These are phyloP conservation scores for Phataginus tetradactyla DNA, from an alignment of 2,797 vertebrate species.

Conservation along the genomic window DNA sequence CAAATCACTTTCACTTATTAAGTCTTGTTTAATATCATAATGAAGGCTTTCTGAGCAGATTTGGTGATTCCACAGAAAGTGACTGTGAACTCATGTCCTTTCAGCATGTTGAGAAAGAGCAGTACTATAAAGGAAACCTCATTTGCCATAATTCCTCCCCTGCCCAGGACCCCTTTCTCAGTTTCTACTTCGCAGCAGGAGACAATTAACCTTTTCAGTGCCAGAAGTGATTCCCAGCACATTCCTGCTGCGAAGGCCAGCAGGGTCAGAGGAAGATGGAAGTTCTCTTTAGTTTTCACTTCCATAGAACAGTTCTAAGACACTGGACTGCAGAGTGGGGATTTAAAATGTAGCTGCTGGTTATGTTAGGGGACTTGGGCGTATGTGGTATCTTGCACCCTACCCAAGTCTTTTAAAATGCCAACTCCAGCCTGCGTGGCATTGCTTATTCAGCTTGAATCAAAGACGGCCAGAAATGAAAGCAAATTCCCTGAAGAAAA, in stretches of 20 bases:
- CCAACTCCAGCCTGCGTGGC: slow-evolving; percentile 11
- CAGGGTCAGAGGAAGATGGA: slow-evolving; percentile 86
- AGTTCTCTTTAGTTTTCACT: slow-evolving; percentile 85
- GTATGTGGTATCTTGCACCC: slow-evolving; percentile 15
- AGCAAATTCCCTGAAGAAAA: slow-evolving; percentile 38
- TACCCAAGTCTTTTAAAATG: slow-evolving; percentile 58
- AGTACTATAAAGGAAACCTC: slow-evolving; percentile 88
- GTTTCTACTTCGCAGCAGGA: slow-evolving; percentile 86
- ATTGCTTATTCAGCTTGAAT: slow-evolving; percentile 53
- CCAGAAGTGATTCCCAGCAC: slow-evolving; percentile 85
- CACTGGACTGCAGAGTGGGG: slow-evolving; percentile 41
- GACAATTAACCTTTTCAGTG: slow-evolving; percentile 91
- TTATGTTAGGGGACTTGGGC: neutral
- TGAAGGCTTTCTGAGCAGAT: slow-evolving; percentile 98
- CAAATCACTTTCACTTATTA: slow-evolving; percentile 99
- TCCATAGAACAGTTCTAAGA: slow-evolving; percentile 81
- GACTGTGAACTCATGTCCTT: slow-evolving; percentile 90
- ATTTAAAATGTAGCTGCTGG: slow-evolving; percentile 42
- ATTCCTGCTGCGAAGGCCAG: slow-evolving; percentile 90
- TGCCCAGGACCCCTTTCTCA: slow-evolving; percentile 86
- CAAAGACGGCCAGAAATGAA: slow-evolving; percentile 52
- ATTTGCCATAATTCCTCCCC: slow-evolving; percentile 90
- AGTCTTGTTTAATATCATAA: slow-evolving; percentile 99
- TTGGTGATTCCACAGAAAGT: slow-evolving; percentile 93
- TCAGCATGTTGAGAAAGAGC: slow-evolving; percentile 87